Evolutionary conservation across 2,797 vertebrate genomes (phyloP).

Genomic region (Huso huso): DNA sequence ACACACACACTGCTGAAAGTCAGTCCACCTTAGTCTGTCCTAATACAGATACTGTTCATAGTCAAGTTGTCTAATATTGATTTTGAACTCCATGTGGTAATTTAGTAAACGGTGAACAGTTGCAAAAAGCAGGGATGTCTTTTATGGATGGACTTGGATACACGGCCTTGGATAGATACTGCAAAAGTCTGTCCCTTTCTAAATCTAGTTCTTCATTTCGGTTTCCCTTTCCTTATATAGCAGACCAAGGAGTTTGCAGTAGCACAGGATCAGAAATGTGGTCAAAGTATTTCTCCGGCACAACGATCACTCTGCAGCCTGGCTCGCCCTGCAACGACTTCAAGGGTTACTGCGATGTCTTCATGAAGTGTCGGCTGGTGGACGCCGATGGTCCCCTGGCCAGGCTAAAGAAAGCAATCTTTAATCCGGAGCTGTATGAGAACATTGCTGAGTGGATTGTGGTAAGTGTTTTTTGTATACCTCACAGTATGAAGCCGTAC

Average conservation of each 20-base stretch:
- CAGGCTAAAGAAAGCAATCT: conserved; percentile 92
- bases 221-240: no score
- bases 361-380: conserved; percentile 87
- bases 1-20: no score
- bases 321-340: conserved; percentile 96
- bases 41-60: no score
- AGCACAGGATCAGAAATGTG: conserved; percentile 78
- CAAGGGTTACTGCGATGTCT: conserved; percentile 94
- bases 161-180: no score
- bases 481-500: background rate
- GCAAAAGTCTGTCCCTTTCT: no score
- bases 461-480: conserved; percentile 57
- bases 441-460: conserved; percentile 96
- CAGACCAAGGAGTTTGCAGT: conserved; percentile 50
- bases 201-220: no score
- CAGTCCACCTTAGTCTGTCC: no score
- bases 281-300: conserved; percentile 55
- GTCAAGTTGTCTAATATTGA: no score
- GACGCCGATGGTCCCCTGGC: conserved; percentile 94
- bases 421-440: conserved; percentile 85
- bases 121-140: no score
- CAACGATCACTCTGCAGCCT: conserved; percentile 77
- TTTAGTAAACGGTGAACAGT: no score
- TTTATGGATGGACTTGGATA: no score
- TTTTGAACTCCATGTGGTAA: no score